These are phyloP conservation scores for Atethmia centrago DNA, from an alignment of 2,888 invertebrate species.

Conservation along the genomic window DNA sequence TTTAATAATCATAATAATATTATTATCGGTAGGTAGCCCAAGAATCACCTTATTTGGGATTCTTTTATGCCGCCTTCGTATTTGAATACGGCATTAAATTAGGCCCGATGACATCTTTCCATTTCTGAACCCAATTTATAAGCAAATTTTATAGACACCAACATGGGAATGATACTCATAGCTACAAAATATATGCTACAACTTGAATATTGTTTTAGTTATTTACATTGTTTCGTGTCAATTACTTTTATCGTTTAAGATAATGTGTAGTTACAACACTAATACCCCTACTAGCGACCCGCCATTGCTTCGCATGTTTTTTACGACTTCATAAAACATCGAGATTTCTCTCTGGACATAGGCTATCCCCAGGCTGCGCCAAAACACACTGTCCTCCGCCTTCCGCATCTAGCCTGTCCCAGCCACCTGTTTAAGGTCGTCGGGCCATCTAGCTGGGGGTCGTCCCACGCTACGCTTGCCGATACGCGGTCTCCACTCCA, in stretches of 20 bases:
- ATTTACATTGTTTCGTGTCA: constrained; percentile 35
- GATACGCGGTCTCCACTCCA: too few species aligned
- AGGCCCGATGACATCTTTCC: constrained; percentile 69
- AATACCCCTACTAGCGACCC: not conserved
- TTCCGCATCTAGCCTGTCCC: too few species aligned
- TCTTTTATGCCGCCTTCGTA: constrained; percentile 58
- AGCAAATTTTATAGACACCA: constrained; percentile 71
- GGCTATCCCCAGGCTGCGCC: too few species aligned
- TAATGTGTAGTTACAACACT: constrained; percentile 26
- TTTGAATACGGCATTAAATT: constrained; percentile 73
- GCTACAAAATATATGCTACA: constrained; percentile 13
- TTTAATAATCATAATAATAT: constrained; percentile 23
- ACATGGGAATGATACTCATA: constrained; percentile 31
- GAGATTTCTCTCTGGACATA: too few species aligned
- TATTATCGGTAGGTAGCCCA: constrained; percentile 19
- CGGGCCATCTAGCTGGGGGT: too few species aligned
- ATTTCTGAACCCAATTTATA: constrained; percentile 74
- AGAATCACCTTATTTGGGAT: constrained; percentile 67
- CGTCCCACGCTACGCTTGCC: too few species aligned
- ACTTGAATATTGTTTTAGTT: constrained; percentile 32
- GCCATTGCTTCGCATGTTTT: too few species aligned
- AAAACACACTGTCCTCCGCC: too few species aligned
- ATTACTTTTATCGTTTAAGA: constrained; percentile 42
- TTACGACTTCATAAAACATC: too few species aligned
- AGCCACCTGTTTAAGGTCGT: too few species aligned